Conservation (phyloP, 2,113 vertebrate genomes). For the Sander lucioperca region DNA sequence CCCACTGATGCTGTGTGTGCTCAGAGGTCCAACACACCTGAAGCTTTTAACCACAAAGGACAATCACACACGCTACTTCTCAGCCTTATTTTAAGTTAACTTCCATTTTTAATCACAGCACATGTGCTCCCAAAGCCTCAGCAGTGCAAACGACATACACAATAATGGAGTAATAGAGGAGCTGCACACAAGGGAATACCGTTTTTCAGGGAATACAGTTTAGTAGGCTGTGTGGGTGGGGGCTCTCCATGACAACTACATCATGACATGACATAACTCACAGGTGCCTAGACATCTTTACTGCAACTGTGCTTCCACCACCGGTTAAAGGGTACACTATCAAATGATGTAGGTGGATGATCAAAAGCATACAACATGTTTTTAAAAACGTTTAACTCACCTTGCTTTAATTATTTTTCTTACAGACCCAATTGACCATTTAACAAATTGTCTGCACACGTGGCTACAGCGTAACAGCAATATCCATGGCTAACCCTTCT, state of each 20-base stretch:
- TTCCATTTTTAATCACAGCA: neutral
- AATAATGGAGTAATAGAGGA: neutral
- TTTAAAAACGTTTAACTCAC: neutral
- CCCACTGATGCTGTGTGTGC: neutral
- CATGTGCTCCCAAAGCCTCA: neutral
- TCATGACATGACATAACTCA: neutral
- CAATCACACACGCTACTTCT: neutral
- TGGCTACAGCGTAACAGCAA: neutral
- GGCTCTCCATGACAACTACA: neutral
- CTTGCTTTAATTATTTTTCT: neutral
- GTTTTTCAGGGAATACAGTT: neutral
- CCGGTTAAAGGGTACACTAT: neutral
- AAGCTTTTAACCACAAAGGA: neutral
- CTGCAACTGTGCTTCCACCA: neutral
- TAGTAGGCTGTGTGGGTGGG: neutral
- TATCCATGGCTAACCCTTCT: neutral
- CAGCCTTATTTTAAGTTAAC: neutral
- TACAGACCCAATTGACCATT: neutral
- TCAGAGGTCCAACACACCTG: neutral
- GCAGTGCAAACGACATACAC: too few species aligned
- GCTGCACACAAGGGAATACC: neutral
- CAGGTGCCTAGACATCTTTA: neutral
- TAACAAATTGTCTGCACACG: neutral
- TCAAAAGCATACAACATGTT: neutral
- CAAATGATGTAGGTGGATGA: neutral